phyloP scores from a whole-genome alignment of 2,888 invertebrate species.

The Eretmocerus hayati region DNA sequence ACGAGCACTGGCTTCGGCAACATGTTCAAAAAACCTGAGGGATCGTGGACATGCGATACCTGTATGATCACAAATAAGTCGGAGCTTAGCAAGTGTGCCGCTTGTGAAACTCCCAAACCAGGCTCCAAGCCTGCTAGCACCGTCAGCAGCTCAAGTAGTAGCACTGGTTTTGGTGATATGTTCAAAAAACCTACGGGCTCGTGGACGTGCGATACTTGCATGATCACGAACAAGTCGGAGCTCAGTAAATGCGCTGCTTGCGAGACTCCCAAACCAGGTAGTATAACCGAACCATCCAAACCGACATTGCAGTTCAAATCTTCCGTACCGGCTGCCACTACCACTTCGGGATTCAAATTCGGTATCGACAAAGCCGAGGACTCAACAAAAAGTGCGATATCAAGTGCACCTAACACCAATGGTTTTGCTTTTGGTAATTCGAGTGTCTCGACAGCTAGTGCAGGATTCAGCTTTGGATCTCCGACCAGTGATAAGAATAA shows the following conservation, averaged over 20 bases:
- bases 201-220: constrained; percentile 57
- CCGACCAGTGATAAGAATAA: constrained; percentile 24
- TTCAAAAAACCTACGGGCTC: constrained; percentile 45
- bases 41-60: constrained; percentile 53
- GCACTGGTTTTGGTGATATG: constrained; percentile 37
- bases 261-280: constrained; percentile 49
- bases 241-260: constrained; percentile 49
- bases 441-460: constrained; percentile 9
- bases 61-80: constrained; percentile 54
- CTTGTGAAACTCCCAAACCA: constrained; percentile 30
- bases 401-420: constrained; percentile 24
- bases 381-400: constrained; percentile 23
- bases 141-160: not conserved
- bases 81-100: constrained; percentile 47
- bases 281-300: not conserved
- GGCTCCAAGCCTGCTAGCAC: constrained; percentile 8
- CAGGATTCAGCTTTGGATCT: constrained; percentile 35
- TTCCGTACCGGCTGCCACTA: constrained; percentile 29
- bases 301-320: constrained; percentile 33
- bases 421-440: constrained; percentile 44
- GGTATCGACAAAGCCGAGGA: constrained; percentile 47
- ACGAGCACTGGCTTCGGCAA: constrained; percentile 33
- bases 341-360: constrained; percentile 47
- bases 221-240: constrained; percentile 51
- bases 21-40: constrained; percentile 44